A percentile compares a stretch with the other conserved stretches of the same genome.
Conservation (phyloP, 2,113 vertebrate species). For the Otus sunia region DNA sequence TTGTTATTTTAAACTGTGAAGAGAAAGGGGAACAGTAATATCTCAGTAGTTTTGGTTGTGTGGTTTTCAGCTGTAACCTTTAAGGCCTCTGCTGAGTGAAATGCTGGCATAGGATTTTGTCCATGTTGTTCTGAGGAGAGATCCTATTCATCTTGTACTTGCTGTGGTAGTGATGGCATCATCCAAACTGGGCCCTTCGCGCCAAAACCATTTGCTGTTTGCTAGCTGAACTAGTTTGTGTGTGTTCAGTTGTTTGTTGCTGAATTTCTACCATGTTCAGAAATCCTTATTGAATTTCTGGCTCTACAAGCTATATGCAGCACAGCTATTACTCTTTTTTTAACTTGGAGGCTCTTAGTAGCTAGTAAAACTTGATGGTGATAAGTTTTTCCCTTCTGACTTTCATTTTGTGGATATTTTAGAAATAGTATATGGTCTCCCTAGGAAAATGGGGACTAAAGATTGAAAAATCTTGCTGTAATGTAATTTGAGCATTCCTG, state of each 20-base stretch:
- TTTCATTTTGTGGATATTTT: not conserved
- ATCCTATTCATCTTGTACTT: not conserved
- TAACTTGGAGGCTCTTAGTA: not conserved
- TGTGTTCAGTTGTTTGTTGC: not conserved
- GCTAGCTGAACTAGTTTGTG: not conserved
- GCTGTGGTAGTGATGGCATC: not conserved
- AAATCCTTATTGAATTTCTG: not conserved
- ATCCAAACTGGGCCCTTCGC: not conserved
- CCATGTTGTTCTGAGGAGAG: not conserved
- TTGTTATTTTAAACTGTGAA: not conserved
- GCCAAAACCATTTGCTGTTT: not conserved
- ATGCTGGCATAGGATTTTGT: not conserved
- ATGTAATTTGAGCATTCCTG: not conserved
- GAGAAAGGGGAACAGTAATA: not conserved
- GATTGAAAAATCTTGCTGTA: not conserved
- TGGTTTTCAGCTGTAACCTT: not conserved
- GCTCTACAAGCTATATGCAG: not conserved
- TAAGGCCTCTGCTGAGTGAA: not conserved
- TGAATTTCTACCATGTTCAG: not conserved
- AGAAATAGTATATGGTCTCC: not conserved
- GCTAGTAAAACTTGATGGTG: not conserved
- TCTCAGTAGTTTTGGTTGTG: not conserved
- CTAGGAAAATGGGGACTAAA: not conserved
- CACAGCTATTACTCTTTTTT: not conserved
- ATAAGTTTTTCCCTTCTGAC: not conserved